Evolutionary conservation across 1,140 invertebrate species (phyloP).

Genomic region (Macrosteles quadrilineatus): DNA sequence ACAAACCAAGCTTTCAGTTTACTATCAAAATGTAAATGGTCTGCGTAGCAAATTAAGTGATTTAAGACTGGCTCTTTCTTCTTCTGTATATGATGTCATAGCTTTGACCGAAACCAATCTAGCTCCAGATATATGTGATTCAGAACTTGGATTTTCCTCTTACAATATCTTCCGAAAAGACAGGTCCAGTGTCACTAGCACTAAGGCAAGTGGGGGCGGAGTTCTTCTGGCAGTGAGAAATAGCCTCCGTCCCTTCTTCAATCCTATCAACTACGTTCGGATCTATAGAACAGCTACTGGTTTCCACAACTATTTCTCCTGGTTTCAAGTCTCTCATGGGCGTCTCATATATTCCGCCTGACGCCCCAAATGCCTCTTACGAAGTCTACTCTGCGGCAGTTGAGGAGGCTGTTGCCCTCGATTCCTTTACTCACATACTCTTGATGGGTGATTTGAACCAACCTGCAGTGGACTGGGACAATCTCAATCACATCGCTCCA

Average conservation of each 20-base stretch:
- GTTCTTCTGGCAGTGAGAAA: neutral
- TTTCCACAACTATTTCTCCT: neutral
- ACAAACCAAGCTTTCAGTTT: no score
- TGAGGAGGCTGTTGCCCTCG: neutral
- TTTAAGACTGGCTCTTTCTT: neutral
- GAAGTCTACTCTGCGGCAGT: neutral
- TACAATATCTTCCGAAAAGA: neutral
- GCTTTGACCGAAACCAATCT: conserved; percentile 5
- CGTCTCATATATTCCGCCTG: neutral
- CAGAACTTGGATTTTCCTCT: neutral
- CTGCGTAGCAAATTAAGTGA: neutral
- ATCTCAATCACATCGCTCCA: neutral
- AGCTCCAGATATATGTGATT: neutral
- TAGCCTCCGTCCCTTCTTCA: neutral
- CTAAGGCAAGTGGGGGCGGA: neutral
- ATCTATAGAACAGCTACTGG: neutral
- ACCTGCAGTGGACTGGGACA: neutral
- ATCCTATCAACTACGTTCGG: neutral
- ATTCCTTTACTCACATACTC: neutral
- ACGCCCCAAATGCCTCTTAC: neutral
- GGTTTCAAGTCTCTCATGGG: neutral
- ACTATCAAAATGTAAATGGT: no score
- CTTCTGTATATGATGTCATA: neutral
- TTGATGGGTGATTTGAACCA: neutral
- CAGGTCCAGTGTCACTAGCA: neutral